These are phyloP conservation scores for Mythimna vitellina DNA, from an alignment of 2,888 invertebrate genomes.

Conservation along the genomic window DNA sequence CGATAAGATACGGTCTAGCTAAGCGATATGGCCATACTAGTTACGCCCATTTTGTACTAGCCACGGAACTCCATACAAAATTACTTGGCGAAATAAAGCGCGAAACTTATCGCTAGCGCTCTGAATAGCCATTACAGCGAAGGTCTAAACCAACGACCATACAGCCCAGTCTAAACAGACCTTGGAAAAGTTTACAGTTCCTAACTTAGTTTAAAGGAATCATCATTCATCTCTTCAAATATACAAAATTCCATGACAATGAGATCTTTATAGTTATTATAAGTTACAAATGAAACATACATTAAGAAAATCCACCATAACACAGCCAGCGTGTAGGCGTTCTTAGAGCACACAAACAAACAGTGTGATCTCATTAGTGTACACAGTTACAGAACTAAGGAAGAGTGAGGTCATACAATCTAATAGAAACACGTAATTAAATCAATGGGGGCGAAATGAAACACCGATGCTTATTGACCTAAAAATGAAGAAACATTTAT, in stretches of 20 bases:
- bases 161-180: no score
- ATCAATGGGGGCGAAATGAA: conserved; percentile 79
- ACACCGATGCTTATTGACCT: conserved; percentile 92
- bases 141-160: no score
- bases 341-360: conserved; percentile 40
- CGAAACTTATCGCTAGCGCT: background rate
- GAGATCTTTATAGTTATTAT: conserved; percentile 54
- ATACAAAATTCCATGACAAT: conserved; percentile 47
- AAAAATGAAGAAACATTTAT: conserved; percentile 94
- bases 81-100: no score
- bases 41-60: no score
- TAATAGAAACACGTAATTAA: conserved; percentile 41
- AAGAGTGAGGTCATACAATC: conserved; percentile 17
- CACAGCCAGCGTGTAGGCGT: conserved; percentile 43
- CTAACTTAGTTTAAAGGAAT: conserved; percentile 40
- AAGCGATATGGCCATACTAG: no score
- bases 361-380: conserved; percentile 18
- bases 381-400: conserved; percentile 27
- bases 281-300: conserved; percentile 44
- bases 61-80: no score
- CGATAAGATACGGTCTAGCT: no score
- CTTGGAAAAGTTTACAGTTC: background rate
- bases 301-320: conserved; percentile 32
- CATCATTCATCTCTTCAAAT: conserved; percentile 38
- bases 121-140: background rate